phyloP scores from a whole-genome alignment of 2,113 vertebrate genomes.

The Panurus biarmicus region DNA sequence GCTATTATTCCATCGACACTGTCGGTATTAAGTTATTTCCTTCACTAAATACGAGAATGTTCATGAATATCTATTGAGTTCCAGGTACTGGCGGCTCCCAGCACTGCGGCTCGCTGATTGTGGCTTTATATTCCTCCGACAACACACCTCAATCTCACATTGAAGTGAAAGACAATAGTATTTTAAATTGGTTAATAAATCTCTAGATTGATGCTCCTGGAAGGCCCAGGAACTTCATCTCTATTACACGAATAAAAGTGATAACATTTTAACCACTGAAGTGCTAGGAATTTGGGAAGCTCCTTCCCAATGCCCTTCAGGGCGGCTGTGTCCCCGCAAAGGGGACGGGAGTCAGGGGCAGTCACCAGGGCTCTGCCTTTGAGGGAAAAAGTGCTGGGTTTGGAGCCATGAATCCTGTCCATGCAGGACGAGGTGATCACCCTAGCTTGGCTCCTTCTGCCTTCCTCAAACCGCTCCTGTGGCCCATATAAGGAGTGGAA shows the following conservation, averaged over 20 bases:
- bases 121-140: constrained; percentile 87
- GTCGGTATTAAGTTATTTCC: constrained; percentile 99
- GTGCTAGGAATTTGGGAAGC: constrained; percentile 52
- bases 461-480: not conserved
- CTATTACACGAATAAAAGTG: constrained; percentile 80
- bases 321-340: rapidly evolving
- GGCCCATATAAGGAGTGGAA: constrained; percentile 59
- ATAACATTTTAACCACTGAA: constrained; percentile 72
- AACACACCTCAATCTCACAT: constrained; percentile 90
- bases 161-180: constrained; percentile 98
- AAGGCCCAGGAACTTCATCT: constrained; percentile 83
- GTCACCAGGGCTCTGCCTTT: rapidly evolving
- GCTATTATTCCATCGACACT: constrained; percentile 98
- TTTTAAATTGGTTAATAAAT: constrained; percentile 99
- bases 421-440: not conserved
- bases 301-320: constrained; percentile 30
- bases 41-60: constrained; percentile 99
- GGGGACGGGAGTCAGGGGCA: rapidly evolving
- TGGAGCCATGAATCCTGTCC: not conserved
- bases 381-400: not conserved
- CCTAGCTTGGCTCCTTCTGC: not conserved
- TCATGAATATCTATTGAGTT: constrained; percentile 99
- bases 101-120: constrained; percentile 84
- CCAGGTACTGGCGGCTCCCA: constrained; percentile 87
- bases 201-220: constrained; percentile 84